A percentile compares a stretch with the other conserved stretches of the same genome.
Conservation (phyloP, 2,113 vertebrate genomes). For the Pristiophorus japonicus region DNA sequence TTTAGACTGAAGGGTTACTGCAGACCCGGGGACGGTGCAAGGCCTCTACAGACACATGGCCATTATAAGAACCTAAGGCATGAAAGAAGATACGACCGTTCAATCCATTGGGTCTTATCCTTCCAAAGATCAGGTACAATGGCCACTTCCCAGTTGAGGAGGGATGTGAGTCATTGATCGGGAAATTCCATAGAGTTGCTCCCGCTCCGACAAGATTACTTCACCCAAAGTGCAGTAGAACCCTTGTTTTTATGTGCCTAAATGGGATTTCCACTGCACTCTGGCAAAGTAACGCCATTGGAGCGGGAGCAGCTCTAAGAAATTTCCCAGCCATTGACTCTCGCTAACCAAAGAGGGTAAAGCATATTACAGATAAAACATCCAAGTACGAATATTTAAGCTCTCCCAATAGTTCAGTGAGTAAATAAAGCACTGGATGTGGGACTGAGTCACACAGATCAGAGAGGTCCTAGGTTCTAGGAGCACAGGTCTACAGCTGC, state of each 20-base stretch:
- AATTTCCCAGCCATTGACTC: neutral
- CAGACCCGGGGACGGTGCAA: neutral
- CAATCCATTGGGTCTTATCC: neutral
- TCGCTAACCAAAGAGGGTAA: neutral
- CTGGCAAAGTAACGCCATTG: neutral
- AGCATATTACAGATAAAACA: too few species aligned
- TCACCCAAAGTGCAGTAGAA: neutral
- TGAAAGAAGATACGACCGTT: neutral
- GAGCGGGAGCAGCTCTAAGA: neutral
- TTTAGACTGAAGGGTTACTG: neutral
- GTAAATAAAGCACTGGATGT: neutral
- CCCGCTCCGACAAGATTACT: neutral
- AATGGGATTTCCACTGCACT: neutral
- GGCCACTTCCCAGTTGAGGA: neutral
- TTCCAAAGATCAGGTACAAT: neutral
- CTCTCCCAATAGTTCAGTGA: neutral
- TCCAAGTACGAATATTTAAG: neutral
- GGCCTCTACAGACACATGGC: neutral
- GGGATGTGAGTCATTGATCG: neutral
- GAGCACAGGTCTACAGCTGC: too few species aligned
- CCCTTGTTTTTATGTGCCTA: neutral
- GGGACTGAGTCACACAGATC: too few species aligned
- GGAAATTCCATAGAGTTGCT: neutral
- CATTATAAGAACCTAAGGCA: neutral
- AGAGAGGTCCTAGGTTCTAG: too few species aligned